Evolutionary conservation across 2,888 invertebrate genomes (phyloP), one percentile per base, ranked within the genome.

Genomic region (Euspilapteryx auroguttella): DNA sequence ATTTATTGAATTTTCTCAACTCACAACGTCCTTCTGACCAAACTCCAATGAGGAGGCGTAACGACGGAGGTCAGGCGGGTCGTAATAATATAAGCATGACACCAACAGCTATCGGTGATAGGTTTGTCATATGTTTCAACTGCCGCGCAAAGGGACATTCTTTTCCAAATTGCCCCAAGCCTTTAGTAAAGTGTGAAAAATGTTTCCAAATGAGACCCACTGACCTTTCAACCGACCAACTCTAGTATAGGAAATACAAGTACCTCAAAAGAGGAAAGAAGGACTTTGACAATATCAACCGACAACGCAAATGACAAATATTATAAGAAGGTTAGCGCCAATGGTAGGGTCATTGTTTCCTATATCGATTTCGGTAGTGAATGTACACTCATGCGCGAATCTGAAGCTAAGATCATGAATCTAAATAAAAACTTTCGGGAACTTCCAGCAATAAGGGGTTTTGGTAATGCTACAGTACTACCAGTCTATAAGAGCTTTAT

Each of bases 321-420:
- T 25, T 32, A 13, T 25, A 38, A 38, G 28, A 14, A 14, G 2
- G 17, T 32, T 8, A 5, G 14, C 10, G 25, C 34, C 3, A 30
- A 34, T 23, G 30, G 24, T 13, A 12, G 25, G 12, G 4, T 7
- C 7, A 28, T 36, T 3, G 17, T 13, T 6, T 30, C 31, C 4
- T 39, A 25, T 17, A 24, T 37, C 7, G 36, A 37, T 21, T 39
- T 39, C 23, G 36, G 37, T 7, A 37, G 35, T 20, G 34, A 39
- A 4, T 34, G 37, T 12, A 34, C 29, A 14, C 24, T 39, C 1
- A 29, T 37, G 8, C 31, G 32, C 2, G 10, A 30, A 8, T 25
- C 32, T 21, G 30, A 28, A 25, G 37, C 37, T 5, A 8, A 27
- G 4, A 3, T 4, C 5, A 22, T 36, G 22, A 25, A 24, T 9